phyloP scores from a whole-genome alignment of 1,140 invertebrate genomes.

The Tetragonula clypearis region DNA sequence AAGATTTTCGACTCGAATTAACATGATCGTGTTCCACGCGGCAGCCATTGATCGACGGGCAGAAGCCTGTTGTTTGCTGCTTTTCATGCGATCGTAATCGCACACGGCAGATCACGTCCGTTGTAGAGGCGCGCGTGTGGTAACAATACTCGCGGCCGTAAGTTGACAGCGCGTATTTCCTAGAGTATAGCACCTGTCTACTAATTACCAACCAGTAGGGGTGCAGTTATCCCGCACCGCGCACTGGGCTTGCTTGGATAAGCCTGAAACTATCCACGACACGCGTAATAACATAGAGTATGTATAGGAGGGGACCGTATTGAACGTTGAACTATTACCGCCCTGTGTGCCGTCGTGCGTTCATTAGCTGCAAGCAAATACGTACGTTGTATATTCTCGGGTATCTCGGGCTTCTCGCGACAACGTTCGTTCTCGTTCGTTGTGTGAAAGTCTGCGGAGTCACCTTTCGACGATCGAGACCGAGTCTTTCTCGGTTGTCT shows the following conservation, averaged over 20 bases:
- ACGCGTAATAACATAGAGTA: constrained; percentile 18
- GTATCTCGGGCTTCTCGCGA: no score
- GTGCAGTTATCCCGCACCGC: neutral
- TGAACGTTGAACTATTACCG: constrained; percentile 6
- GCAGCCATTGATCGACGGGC: neutral
- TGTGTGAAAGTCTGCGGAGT: neutral
- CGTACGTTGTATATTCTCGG: neutral
- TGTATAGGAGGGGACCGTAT: neutral
- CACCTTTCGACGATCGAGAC: neutral
- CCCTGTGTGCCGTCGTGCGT: neutral
- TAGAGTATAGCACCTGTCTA: constrained; percentile 11
- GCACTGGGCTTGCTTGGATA: neutral
- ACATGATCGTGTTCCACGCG: neutral
- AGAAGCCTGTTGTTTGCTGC: constrained; percentile 10
- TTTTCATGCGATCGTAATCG: constrained; percentile 24
- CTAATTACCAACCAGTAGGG: constrained; percentile 27
- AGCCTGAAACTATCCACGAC: constrained; percentile 16
- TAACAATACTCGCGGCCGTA: neutral
- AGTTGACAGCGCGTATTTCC: neutral
- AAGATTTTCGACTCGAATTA: neutral
- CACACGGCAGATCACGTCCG: neutral
- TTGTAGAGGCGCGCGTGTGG: no score
- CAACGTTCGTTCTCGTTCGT: no score
- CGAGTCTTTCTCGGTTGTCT: neutral
- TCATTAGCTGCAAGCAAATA: neutral